Conservation (phyloP, 2,797 vertebrate genomes). For the Zenarchopterus dispar region DNA sequence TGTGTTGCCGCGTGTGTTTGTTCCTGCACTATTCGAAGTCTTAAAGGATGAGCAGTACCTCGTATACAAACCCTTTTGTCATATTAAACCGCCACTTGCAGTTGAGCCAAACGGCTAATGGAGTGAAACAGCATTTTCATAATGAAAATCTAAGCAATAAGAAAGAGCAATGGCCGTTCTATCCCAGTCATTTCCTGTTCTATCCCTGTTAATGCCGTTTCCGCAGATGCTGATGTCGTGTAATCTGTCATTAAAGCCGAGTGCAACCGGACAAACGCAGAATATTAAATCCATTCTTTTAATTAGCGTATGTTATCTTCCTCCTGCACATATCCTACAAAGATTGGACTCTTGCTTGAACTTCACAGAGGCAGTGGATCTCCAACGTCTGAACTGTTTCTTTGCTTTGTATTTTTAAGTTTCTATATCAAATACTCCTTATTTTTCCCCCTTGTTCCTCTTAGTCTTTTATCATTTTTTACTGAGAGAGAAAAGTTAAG, state of each 20-base stretch:
- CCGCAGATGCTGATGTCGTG: slow-evolving; percentile 62
- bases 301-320: slow-evolving; percentile 65
- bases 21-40: slow-evolving; percentile 71
- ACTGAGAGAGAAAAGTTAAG: too few relatives aligned
- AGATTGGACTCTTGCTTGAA: slow-evolving; percentile 39
- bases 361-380: slow-evolving; percentile 18
- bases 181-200: slow-evolving; percentile 48
- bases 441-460: not conserved
- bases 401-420: not conserved
- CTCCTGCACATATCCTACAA: slow-evolving; percentile 31
- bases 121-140: slow-evolving; percentile 81
- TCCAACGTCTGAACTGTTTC: not conserved
- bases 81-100: slow-evolving; percentile 75
- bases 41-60: slow-evolving; percentile 73
- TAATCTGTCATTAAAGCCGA: slow-evolving; percentile 75
- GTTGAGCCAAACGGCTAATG: slow-evolving; percentile 81
- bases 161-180: slow-evolving; percentile 75
- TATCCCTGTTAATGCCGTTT: slow-evolving; percentile 59
- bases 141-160: slow-evolving; percentile 80
- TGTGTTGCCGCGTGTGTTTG: slow-evolving; percentile 46
- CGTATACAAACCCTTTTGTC: slow-evolving; percentile 74
- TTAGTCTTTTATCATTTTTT: too few relatives aligned
- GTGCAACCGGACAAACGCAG: slow-evolving; percentile 55
- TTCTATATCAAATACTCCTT: slow-evolving; percentile 1
- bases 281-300: slow-evolving; percentile 68